Evolutionary conservation across 2,888 invertebrate genomes (phyloP), one percentile per base, ranked within the genome.

Genomic region (Tetramorium bicarinatum): DNA sequence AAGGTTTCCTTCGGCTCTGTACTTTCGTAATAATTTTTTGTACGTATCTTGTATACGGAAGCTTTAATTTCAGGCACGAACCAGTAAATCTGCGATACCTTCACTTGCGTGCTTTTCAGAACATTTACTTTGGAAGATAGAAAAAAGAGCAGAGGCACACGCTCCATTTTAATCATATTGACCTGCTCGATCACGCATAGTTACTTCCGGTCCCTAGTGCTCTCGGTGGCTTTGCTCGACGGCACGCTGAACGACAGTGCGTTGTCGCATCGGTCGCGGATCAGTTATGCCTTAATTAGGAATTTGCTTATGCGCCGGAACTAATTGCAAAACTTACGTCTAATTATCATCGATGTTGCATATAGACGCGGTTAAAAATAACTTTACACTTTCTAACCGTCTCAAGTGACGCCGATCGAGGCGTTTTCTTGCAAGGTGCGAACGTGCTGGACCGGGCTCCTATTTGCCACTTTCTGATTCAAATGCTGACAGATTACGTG

Each of bases 311-410:
- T 56, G 15, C 18, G 8, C 66, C 54, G 59, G 49, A 79, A 82
- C 77, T 82, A 82, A 82, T 82, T 82, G 66, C n/a, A 13, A 76
- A 41, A 74, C 59, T 61, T 41, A 67, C 38, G 21, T 69, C 54
- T 67, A 71, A 77, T 77, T 77, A 77, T 69, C 41, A 77, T 71
- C 44, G n/a, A 44, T 15, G 41, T 71, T 29, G 41, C 44, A 34
- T 34, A 4, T 34, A 69, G 38, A 29, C n/a, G 25, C 71, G 52
- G 13, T 77, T 71, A 77, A 69, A 77, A 56, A 77, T 77, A 77
- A 21, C 71, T 77, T 77, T 77, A 52, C 77, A 77, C 77, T 77
- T 77, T 77, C 77, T 77, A 77, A 56, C 71, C 29, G 41, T 77
- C 54, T 71, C 44, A 56, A 15, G 54, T 54, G 71, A 69, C 25